Conservation (phyloP, 2,113 vertebrate species). For the Periophthalmodon schlosseri region DNA sequence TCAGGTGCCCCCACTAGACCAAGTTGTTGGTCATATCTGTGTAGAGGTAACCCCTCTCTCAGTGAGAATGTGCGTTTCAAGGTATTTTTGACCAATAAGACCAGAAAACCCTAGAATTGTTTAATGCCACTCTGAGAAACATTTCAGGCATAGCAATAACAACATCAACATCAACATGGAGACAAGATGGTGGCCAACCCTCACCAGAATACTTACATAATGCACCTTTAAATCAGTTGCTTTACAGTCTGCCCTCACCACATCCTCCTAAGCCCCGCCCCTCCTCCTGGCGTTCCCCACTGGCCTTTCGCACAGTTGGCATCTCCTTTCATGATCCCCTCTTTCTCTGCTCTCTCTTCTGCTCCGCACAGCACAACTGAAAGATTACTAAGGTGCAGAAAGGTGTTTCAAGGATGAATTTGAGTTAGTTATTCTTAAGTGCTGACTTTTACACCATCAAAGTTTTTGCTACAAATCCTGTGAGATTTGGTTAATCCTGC, state of each 20-base stretch:
- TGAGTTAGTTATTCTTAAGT: not conserved
- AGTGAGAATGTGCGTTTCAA: too few relatives aligned
- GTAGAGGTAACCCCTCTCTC: too few relatives aligned
- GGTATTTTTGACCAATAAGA: too few relatives aligned
- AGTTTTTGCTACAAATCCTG: conserved; percentile 12
- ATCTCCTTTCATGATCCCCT: conserved; percentile 26
- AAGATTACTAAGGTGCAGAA: conserved; percentile 6
- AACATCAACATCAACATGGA: too few relatives aligned
- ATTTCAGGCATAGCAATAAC: too few relatives aligned
- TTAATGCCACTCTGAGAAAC: too few relatives aligned
- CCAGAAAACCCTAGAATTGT: too few relatives aligned
- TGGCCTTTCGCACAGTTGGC: conserved; percentile 60
- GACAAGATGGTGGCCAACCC: too few relatives aligned
- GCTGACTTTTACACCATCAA: not conserved
- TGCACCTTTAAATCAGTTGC: not conserved
- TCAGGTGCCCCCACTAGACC: not conserved
- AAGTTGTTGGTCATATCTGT: too few relatives aligned
- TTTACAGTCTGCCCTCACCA: not conserved
- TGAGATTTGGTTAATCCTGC: conserved; percentile 30
- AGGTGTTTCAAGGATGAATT: conserved; percentile 13
- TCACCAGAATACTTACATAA: too few relatives aligned
- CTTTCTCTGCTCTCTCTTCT: conserved; percentile 29
- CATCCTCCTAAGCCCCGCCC: conserved; percentile 20
- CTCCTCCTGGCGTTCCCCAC: conserved; percentile 46
- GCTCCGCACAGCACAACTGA: conserved; percentile 13